Base-by-base conservation (phyloP, 2,888 invertebrate genomes). In the Hyalella azteca region DNA sequence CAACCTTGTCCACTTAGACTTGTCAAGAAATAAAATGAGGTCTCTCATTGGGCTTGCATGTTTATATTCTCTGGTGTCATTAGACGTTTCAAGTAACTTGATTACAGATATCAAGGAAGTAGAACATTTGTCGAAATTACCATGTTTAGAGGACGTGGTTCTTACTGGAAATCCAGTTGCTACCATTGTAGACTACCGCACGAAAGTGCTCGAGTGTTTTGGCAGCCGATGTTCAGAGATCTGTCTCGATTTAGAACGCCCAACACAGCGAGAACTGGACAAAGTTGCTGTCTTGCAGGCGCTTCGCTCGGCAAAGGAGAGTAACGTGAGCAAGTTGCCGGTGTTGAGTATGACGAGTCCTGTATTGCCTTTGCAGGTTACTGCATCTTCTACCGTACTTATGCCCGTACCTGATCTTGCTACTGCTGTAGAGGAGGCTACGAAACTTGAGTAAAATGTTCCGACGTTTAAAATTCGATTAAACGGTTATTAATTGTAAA, bases 241-340 rank as follows among this genome's bases (percentile, higher is more conserved):
- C 49, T 93, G 92, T 86, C 88, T 98, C 81, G 98, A 98, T 87
- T 95, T 94, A 87, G 94, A 95, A 86, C 93, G 92, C 85, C 93
- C 96, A 0, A 93, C 94, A 15, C 93, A 93, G 86, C 93, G 93
- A 85, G 98, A 98, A 88, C 88, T 97, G 85, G 97, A 98, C 87
- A 97, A 95, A 2, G 96, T 97, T 0, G 92, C 95, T 50, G 94
- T 98, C 49, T 89, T 97, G 83, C 93, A 95, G 87, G 98, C 98
- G 0, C 90, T 97, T 82, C 91, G 94, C 86, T 91, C 93, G 73
- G 93, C 94, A 0, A 92, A 92, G 85, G 92, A 92, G 87, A 92
- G 92, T 5, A 92, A 91, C 41, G 32, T 73, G 15, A 73, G 41
- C 75, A 75, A 41, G 13, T 29, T 82, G 22, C 82, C 82, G 7